Evolutionary conservation across 2,797 vertebrate genomes (phyloP).

Genomic region (Myoxocephalus aenaeus): DNA sequence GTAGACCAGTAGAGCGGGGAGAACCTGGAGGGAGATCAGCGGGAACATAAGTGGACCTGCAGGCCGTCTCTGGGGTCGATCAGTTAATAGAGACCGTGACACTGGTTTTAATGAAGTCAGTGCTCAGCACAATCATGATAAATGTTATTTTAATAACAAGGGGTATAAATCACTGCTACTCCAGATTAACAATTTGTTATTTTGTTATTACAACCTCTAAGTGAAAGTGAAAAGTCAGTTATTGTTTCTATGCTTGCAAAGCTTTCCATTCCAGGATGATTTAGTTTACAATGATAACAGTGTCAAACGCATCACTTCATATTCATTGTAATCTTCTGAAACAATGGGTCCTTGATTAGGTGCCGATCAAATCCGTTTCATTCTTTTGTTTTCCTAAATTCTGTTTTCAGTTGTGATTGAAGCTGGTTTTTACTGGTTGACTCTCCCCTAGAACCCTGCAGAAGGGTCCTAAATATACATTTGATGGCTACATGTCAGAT

Average conservation of each 20-base stretch:
- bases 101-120: conserved; percentile 2
- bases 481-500: not conserved
- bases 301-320: not conserved
- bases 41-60: not conserved
- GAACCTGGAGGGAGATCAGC: conserved; percentile 69
- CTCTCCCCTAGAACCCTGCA: no score
- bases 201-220: not conserved
- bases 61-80: not conserved
- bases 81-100: not conserved
- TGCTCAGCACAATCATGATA: not conserved
- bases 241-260: not conserved
- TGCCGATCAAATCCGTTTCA: no score
- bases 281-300: not conserved
- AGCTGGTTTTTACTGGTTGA: no score
- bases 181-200: not conserved
- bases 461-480: no score
- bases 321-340: not conserved
- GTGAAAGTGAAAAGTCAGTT: no score
- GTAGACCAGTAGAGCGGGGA: conserved; percentile 92
- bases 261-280: not conserved
- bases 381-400: not conserved
- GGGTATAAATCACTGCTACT: not conserved
- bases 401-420: not conserved
- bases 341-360: no score
- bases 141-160: not conserved